Conservation (phyloP, 2,113 vertebrate genomes). For the Amblyornis subalaris region DNA sequence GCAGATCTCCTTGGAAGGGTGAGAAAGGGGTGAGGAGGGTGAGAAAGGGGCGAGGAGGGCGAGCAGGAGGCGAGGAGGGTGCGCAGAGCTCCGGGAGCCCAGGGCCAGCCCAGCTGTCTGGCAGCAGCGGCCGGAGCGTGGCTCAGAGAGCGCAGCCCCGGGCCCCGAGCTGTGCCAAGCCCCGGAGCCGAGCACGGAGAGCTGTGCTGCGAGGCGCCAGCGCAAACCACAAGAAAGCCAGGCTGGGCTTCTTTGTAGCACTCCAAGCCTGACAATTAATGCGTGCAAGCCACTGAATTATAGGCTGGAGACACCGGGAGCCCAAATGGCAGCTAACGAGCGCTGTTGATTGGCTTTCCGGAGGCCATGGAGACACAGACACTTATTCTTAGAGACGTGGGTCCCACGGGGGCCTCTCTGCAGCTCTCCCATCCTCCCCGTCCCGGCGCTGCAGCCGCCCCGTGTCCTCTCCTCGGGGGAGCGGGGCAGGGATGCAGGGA, state of each 20-base stretch:
- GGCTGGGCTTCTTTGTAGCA: slow-evolving; percentile 47
- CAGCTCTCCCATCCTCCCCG: neutral
- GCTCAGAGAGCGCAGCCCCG: neutral
- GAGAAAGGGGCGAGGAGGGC: neutral
- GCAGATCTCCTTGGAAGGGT: neutral
- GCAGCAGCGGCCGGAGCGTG: neutral
- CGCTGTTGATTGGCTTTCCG: slow-evolving; percentile 50
- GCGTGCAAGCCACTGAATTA: slow-evolving; percentile 54
- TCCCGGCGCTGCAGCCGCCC: neutral
- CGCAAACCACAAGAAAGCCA: slow-evolving; percentile 56
- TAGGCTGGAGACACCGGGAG: slow-evolving; percentile 56
- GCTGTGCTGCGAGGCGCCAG: slow-evolving; percentile 50
- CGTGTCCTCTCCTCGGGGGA: rapidly evolving
- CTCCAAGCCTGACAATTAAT: slow-evolving; percentile 55
- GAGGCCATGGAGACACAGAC: slow-evolving; percentile 62
- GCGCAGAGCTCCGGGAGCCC: neutral
- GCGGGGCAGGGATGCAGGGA: neutral
- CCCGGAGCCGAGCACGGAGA: neutral
- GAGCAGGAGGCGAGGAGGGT: neutral
- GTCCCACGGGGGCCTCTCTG: slow-evolving; percentile 10
- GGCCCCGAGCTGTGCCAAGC: neutral
- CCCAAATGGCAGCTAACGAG: slow-evolving; percentile 58
- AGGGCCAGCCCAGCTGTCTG: neutral
- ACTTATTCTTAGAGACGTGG: slow-evolving; percentile 55
- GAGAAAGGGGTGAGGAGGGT: neutral